Conservation (phyloP, 1,140 invertebrate genomes). For the Hypsibius dujardini region DNA sequence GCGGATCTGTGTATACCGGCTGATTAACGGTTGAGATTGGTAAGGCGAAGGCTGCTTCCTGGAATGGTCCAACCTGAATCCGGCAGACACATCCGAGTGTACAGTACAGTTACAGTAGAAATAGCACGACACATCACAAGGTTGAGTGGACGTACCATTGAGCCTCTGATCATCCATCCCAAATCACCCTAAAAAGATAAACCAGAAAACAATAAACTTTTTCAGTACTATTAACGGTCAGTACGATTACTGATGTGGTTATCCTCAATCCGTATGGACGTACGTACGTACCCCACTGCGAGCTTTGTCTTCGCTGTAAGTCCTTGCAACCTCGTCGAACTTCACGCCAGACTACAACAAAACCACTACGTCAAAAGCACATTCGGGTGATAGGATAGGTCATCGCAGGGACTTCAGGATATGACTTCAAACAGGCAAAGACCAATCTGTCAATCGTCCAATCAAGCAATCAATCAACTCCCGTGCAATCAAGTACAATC, state of each 20-base stretch:
- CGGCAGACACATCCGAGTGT: too few species aligned
- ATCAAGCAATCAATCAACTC: too few species aligned
- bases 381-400: too few species aligned
- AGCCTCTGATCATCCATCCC: conserved; percentile 93
- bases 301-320: conserved; percentile 96
- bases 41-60: conserved; percentile 49
- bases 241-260: conserved; percentile 15
- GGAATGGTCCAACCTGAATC: conserved; percentile 83
- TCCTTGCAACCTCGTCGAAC: conserved; percentile 86
- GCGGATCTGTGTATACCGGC: conserved; percentile 90
- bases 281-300: conserved; percentile 55
- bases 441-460: too few species aligned
- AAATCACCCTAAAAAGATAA: conserved; percentile 54
- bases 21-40: conserved; percentile 65
- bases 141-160: conserved; percentile 51
- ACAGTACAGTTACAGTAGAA: too few species aligned
- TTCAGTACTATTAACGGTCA: background rate
- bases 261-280: conserved; percentile 4
- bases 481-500: too few species aligned
- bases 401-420: too few species aligned
- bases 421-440: too few species aligned
- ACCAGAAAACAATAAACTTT: too few species aligned
- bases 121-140: too few species aligned
- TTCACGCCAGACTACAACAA: conserved; percentile 54
- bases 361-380: background rate